Evolutionary conservation across 2,113 vertebrate genomes (phyloP).

Genomic region (Cavia porcellus): DNA sequence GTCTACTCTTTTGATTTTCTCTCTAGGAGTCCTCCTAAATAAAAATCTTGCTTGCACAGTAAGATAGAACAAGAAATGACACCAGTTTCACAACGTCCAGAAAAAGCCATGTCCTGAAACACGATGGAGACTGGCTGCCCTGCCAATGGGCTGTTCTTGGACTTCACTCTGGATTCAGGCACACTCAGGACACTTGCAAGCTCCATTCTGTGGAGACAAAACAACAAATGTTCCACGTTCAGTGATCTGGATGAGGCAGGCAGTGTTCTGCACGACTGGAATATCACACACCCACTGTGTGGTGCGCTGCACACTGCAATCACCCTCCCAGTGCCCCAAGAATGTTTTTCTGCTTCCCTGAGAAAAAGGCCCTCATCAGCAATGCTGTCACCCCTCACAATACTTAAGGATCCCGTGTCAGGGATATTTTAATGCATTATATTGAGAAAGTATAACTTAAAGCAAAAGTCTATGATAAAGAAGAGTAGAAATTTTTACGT

Average conservation of each 20-base stretch:
- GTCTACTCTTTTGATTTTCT: not conserved
- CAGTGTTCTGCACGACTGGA: not conserved
- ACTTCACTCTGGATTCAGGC: constrained; percentile 17
- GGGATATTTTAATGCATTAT: no score
- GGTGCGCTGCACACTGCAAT: no score
- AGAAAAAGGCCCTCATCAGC: no score
- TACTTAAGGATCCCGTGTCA: no score
- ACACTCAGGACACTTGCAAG: not conserved
- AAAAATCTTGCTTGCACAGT: not conserved
- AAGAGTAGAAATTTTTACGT: no score
- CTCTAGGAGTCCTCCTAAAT: not conserved
- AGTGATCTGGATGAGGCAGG: not conserved
- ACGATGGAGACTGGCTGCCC: not conserved
- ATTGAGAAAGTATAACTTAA: no score
- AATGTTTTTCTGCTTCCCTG: no score
- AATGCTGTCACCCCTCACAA: no score
- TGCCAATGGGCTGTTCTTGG: no score
- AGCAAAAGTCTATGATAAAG: no score
- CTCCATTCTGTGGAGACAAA: constrained; percentile 54
- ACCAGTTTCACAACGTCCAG: not conserved
- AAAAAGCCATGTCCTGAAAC: not conserved
- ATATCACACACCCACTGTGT: no score
- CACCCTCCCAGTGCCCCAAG: no score
- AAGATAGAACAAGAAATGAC: not conserved
- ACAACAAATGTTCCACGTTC: not conserved